These are phyloP conservation scores for Drosophila paramelanica DNA, from an alignment of 2,888 invertebrate genomes.

Conservation along the genomic window DNA sequence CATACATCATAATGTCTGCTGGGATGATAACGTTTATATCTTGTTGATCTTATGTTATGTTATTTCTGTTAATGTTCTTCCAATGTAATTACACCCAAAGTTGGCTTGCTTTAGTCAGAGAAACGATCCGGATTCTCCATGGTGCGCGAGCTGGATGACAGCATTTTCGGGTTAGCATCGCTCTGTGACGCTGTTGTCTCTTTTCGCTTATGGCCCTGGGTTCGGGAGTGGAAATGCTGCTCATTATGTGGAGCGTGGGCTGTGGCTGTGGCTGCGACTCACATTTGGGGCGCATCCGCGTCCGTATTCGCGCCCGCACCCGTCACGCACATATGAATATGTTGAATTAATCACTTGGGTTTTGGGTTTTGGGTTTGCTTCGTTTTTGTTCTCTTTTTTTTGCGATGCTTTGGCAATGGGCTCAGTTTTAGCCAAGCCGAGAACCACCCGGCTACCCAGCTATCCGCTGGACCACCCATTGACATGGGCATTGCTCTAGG, in stretches of 20 bases:
- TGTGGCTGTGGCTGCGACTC: constrained; percentile 7
- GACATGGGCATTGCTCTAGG: constrained; percentile 71
- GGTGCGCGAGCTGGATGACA: constrained; percentile 13
- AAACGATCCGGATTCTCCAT: neutral
- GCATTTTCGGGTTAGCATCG: constrained; percentile 24
- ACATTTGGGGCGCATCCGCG: constrained; percentile 10
- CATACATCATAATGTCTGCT: too few relatives aligned
- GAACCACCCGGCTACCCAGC: neutral
- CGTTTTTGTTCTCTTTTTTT: constrained; percentile 14
- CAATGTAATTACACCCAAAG: too few relatives aligned
- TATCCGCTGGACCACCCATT: constrained; percentile 33
- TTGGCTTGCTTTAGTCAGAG: too few relatives aligned
- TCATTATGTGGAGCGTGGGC: constrained; percentile 39
- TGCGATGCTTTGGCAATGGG: constrained; percentile 26
- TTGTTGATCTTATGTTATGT: too few relatives aligned
- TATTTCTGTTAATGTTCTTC: too few relatives aligned
- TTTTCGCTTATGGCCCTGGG: constrained; percentile 16
- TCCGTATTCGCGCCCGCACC: constrained; percentile 1
- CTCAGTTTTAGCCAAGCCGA: constrained; percentile 49
- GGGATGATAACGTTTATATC: too few relatives aligned
- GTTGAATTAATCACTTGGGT: constrained; percentile 81
- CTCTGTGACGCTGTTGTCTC: constrained; percentile 27
- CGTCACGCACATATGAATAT: constrained; percentile 78
- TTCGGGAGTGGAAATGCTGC: constrained; percentile 24
- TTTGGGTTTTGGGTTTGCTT: constrained; percentile 42